These are phyloP conservation scores for Luffia ferchaultella DNA, from an alignment of 2,888 invertebrate genomes.

Conservation along the genomic window DNA sequence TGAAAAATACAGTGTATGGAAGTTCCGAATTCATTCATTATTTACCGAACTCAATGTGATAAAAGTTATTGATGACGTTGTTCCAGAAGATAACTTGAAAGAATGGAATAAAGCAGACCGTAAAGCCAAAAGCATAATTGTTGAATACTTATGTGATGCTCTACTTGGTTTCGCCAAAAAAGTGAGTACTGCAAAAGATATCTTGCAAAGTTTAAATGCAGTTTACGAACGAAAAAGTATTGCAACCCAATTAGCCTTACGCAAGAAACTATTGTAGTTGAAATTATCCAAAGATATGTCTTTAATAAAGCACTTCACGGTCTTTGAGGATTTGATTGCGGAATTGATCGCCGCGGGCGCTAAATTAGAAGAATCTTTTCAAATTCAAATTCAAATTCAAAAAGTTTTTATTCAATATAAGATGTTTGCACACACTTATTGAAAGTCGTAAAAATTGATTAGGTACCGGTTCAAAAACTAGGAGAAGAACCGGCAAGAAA, in stretches of 20 bases:
- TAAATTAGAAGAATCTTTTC: constrained; percentile 7
- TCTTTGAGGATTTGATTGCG: not conserved
- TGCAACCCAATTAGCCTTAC: not conserved
- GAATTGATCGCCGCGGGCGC: not conserved
- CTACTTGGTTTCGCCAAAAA: not conserved
- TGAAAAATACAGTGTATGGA: not conserved
- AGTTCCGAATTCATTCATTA: not conserved
- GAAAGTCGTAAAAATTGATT: too few species aligned
- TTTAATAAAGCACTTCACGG: not conserved
- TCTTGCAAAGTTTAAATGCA: not conserved
- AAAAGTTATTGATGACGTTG: not conserved
- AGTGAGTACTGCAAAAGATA: not conserved
- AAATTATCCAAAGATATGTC: not conserved
- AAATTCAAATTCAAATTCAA: too few species aligned
- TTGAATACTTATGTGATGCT: not conserved
- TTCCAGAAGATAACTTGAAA: not conserved
- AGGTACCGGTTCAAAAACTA: too few species aligned
- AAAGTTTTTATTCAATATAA: too few species aligned
- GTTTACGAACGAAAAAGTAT: not conserved
- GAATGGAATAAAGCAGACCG: not conserved
- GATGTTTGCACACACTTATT: too few species aligned
- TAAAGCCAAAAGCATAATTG: constrained; percentile 7
- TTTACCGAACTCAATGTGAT: not conserved
- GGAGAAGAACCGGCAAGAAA: too few species aligned
- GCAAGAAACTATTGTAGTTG: not conserved